These are phyloP conservation scores for Prietella phreatophila DNA, from an alignment of 2,113 vertebrate genomes.

Conservation along the genomic window DNA sequence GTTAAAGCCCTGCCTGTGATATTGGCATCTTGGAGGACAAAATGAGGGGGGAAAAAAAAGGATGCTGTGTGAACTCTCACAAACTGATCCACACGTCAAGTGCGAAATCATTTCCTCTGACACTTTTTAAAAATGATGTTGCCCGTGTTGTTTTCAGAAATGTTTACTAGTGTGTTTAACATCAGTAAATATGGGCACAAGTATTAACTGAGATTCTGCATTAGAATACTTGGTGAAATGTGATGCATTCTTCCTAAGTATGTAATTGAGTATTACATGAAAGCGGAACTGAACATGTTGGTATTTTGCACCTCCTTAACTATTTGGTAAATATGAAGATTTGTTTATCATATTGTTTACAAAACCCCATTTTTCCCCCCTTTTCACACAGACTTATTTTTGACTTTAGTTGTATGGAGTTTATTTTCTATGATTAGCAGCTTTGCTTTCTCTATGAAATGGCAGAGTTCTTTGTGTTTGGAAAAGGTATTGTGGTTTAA, in stretches of 20 bases:
- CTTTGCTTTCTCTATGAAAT: conserved; percentile 47
- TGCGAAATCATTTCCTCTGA: conserved; percentile 44
- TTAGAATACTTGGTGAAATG: conserved; percentile 48
- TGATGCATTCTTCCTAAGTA: conserved; percentile 40
- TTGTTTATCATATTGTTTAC: conserved; percentile 58
- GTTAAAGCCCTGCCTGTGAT: conserved; percentile 33
- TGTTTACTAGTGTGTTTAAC: conserved; percentile 45
- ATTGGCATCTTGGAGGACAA: conserved; percentile 37
- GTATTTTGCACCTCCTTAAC: conserved; percentile 58
- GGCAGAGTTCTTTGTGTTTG: conserved; percentile 55
- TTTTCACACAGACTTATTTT: conserved; percentile 50
- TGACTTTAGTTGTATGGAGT: conserved; percentile 50
- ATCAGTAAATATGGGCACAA: conserved; percentile 43
- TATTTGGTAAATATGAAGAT: conserved; percentile 58
- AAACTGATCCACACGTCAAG: conserved; percentile 38
- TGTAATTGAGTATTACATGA: conserved; percentile 52
- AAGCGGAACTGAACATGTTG: conserved; percentile 45
- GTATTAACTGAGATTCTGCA: conserved; percentile 51
- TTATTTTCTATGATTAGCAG: conserved; percentile 52
- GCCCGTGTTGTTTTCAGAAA: conserved; percentile 49
- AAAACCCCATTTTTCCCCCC: conserved; percentile 16
- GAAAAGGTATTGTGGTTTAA: conserved; percentile 50
- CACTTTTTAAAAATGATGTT: conserved; percentile 47
- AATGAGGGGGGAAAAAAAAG: neutral
- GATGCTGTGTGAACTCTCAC: conserved; percentile 25